Base-by-base conservation (phyloP, 2,888 invertebrate genomes). In the Odontothrips loti region DNA sequence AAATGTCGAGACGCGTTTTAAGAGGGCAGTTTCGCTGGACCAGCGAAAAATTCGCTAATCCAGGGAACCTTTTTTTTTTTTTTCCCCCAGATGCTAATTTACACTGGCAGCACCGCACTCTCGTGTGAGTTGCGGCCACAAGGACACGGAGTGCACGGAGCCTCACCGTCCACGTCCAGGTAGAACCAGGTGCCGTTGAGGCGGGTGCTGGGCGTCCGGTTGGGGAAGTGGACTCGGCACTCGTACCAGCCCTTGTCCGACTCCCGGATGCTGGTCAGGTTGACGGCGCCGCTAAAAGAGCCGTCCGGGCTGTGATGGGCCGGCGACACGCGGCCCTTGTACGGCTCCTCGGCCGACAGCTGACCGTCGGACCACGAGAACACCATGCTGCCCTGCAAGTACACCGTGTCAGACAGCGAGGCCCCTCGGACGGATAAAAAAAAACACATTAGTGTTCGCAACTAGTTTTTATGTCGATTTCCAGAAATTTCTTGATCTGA, bases 191-290 rank as follows among this genome's bases (percentile, higher is more conserved):
- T 96, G 84, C 97, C 96, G 88, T 97, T 97, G 87, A 94, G 93
- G 84, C 94, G 90, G 47, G 93, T 91, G 84, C 93, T 93, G n/a
- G 96, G 95, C 81, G 94, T 92, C 85, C 96, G 92, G 88, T 96
- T 96, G 83, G 96, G 94, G 87, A 96, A 96, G 86, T 93, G 91
- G 83, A 97, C 93, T 86, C 92, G 92, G 89, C 97, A 97, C 89
- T 96, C 95, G 89, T 95, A 97, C 91, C 95, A 95, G 84, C 97
- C 97, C 85, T 94, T 93, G 88, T 97, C 97, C 80, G 94, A 92
- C 88, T 96, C 96, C 83, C 95, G 91, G 85, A 97, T 95, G 84
- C 94, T 92, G 82, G 94, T 95, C 84, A 97, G 89, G 89, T 96
- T 96, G 85, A 96, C 91, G 84, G 94, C 92, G 84, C 93, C 94